Evolutionary conservation across 2,888 invertebrate genomes (phyloP).

Genomic region (Ornithoptera priamus): DNA sequence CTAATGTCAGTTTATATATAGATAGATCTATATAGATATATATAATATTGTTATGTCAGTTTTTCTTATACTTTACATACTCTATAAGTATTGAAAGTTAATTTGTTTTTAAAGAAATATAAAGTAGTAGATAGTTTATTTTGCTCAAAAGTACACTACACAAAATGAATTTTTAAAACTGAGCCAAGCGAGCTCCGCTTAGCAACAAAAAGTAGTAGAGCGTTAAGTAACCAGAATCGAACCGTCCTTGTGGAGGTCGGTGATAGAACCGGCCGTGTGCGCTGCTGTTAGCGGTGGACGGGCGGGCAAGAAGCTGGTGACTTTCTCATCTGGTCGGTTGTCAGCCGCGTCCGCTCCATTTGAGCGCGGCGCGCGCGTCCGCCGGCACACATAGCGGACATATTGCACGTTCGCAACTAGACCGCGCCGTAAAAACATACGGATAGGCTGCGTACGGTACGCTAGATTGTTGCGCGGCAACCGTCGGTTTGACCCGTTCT

Average conservation of each 20-base stretch:
- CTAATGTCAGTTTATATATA: no score
- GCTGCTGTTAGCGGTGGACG: slow-evolving; percentile 28
- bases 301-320: slow-evolving; percentile 35
- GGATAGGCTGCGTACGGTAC: slow-evolving; percentile 42
- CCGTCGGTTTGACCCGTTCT: slow-evolving; percentile 11
- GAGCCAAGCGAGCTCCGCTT: slow-evolving; percentile 56
- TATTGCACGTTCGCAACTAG: slow-evolving; percentile 73
- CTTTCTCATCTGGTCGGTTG: slow-evolving; percentile 51
- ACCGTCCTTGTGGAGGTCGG: slow-evolving; percentile 76
- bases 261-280: slow-evolving; percentile 39
- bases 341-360: slow-evolving; percentile 72
- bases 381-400: slow-evolving; percentile 75
- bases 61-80: no score
- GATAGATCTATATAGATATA: no score
- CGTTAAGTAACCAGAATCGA: slow-evolving; percentile 69
- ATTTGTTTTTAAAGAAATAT: not conserved
- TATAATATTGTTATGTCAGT: no score
- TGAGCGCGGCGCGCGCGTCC: slow-evolving; percentile 66
- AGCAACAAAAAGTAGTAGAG: slow-evolving; percentile 62
- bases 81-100: no score
- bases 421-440: slow-evolving; percentile 71
- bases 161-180: slow-evolving; percentile 37
- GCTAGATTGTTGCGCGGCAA: slow-evolving; percentile 23
- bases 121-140: not conserved
- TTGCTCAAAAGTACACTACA: not conserved